Base-by-base conservation (phyloP, 35 echinoderm and acorn worm genomes). In the Apostichopus japonicus region DNA sequence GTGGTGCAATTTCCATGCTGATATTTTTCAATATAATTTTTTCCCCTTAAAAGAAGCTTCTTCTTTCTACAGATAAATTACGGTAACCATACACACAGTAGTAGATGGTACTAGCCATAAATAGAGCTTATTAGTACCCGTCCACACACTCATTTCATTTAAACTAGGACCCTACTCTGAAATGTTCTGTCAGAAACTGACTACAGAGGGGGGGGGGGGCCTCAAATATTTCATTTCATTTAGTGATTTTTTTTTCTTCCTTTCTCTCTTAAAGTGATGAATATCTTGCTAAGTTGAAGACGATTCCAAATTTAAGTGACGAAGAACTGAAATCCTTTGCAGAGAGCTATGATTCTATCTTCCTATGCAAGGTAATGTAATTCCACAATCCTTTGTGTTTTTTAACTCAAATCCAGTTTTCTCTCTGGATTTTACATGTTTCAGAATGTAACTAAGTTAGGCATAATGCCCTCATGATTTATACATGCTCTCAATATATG, bases 311-410 rank as follows among this genome's bases (percentile, higher is more conserved):
- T 89, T 51, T 89, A 54, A 59, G 56, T 33, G 86, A 89, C 25
- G 86, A 89, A 1, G 62, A 89, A 51, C 56, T 89, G 8, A 89
- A 72, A 72, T 89, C 61, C 19, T 22, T 89, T 6, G 86, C 86
- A 75, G 86, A 89, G 24, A 89, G 61, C 56, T 89, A 72, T 33
- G 86, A 89, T 63, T 72, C 61, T 72, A 21, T 89, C 15, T 89
- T 89, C 63, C 11, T 89, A 24, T 89, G 86, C 86, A 59, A 89
- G 62, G 86, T 89, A 63, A 72, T 24, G 21, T 44, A 1, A 17
- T 78, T 44, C 77, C 21, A 23, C 5, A 1, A 13, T 78, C 21
- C 8, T 78, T 78, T 78, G 5, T 78, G 8, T 78, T 8, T 78
- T 24, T 13, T 9, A 44, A 44, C 27, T 0, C 33, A 8, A 78